Conservation (phyloP, 35 echinoderm and acorn worm species). For the Eucidaris tribuloides region DNA sequence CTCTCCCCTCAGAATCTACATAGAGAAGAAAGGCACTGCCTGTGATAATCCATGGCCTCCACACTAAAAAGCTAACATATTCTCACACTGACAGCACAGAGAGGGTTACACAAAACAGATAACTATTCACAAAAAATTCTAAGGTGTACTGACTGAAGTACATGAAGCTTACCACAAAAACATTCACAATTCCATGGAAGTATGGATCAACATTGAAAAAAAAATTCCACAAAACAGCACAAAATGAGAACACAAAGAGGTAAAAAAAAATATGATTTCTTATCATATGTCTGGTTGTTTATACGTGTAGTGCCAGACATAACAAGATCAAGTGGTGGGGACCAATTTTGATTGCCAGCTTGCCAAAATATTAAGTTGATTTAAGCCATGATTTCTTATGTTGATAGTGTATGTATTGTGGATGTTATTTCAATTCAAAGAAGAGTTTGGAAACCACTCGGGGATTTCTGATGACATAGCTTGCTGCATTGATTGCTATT, state of each 20-base stretch:
- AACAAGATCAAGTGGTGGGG: conserved; percentile 1
- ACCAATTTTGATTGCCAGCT: background rate
- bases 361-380: background rate
- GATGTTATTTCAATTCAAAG: background rate
- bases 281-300: background rate
- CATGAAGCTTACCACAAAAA: background rate
- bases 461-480: background rate
- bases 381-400: background rate
- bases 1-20: conserved; percentile 22
- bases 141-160: background rate
- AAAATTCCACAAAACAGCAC: background rate
- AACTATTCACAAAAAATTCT: conserved; percentile 14
- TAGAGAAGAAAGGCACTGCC: conserved; percentile 4
- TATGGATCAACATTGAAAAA: background rate
- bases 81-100: background rate
- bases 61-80: background rate
- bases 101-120: background rate
- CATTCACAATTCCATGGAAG: background rate
- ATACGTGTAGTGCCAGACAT: background rate
- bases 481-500: too few species aligned
- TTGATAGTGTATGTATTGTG: background rate
- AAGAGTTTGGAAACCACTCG: conserved; percentile 15
- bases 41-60: conserved; percentile 1
- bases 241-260: background rate
- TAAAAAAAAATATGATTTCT: background rate